phyloP scores from a whole-genome alignment of 2,113 vertebrate genomes.

The Ahaetulla prasina region DNA sequence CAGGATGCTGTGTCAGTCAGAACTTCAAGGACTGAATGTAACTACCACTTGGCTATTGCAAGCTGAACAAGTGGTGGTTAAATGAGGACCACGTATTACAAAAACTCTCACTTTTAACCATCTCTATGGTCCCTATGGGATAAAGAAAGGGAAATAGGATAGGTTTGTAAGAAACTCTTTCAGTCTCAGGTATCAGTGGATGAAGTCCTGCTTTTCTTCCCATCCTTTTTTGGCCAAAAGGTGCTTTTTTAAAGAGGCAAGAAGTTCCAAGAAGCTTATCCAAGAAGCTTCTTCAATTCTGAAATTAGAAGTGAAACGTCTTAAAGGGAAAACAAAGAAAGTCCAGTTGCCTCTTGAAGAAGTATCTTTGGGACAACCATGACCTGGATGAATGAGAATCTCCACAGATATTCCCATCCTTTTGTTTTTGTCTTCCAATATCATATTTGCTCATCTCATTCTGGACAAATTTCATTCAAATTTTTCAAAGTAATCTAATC shows the following conservation, averaged over 20 bases:
- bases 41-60: neutral
- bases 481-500: neutral
- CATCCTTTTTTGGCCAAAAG: neutral
- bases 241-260: rapidly evolving
- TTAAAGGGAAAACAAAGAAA: neutral
- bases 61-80: neutral
- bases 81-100: neutral
- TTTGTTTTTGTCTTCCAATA: neutral
- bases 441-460: neutral
- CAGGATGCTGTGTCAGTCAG: neutral
- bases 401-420: neutral
- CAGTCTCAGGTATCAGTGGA: neutral
- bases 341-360: neutral
- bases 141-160: neutral
- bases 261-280: too few species aligned
- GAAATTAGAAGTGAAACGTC: neutral
- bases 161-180: neutral
- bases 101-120: neutral
- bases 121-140: slow-evolving; percentile 61
- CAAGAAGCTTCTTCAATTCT: neutral
- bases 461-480: neutral
- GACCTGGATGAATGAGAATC: neutral
- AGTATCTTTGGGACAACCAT: neutral
- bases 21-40: neutral
- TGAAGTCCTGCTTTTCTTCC: rapidly evolving